These are phyloP conservation scores for Salticus scenicus DNA, from an alignment of 2,888 invertebrate genomes.

Conservation along the genomic window DNA sequence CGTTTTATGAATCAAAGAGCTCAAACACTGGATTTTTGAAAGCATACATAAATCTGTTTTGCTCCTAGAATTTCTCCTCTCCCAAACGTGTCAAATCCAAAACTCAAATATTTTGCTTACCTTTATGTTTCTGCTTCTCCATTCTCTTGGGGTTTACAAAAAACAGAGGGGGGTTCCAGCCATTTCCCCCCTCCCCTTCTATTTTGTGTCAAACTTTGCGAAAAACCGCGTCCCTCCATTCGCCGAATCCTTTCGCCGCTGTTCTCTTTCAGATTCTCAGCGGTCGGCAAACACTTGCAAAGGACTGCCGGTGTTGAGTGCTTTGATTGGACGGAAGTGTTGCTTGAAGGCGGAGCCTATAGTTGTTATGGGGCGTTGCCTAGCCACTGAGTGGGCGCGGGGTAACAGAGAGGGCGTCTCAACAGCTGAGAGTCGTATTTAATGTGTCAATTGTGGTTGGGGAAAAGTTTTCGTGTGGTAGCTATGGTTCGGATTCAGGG, in stretches of 20 bases:
- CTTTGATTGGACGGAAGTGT: conserved; percentile 52
- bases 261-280: conserved; percentile 26
- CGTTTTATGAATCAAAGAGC: too few species aligned
- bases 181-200: conserved; percentile 3
- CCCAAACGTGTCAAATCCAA: neutral
- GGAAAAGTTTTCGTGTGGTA: conserved; percentile 43
- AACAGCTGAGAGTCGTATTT: conserved; percentile 46
- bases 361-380: neutral
- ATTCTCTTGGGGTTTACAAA: neutral
- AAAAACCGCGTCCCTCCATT: conserved; percentile 30
- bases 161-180: too few species aligned
- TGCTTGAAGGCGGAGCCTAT: neutral
- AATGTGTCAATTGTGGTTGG: conserved; percentile 64
- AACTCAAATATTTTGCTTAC: conserved; percentile 30
- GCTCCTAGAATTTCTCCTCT: neutral
- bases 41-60: neutral
- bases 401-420: conserved; percentile 9
- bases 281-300: conserved; percentile 19
- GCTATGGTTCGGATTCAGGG: conserved; percentile 67
- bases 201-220: conserved; percentile 20
- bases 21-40: too few species aligned
- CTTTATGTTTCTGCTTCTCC: neutral
- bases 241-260: conserved; percentile 25
- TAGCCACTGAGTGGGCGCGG: conserved; percentile 5
- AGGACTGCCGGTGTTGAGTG: neutral